Evolutionary conservation across 1,140 invertebrate genomes (phyloP).

Genomic region (Eriosoma lanigerum): DNA sequence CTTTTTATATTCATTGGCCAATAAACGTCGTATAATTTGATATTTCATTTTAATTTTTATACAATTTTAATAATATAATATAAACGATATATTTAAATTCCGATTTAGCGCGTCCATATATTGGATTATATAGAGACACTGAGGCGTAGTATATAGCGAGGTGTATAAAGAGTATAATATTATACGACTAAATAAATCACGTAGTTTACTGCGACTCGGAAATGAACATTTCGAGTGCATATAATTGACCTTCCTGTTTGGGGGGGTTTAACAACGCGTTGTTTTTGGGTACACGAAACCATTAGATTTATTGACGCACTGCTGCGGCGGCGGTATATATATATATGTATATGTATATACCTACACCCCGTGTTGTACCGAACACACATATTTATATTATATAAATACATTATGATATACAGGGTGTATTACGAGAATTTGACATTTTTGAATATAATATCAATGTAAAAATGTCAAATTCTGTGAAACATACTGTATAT

Average conservation of each 20-base stretch:
- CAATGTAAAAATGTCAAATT: too few species aligned
- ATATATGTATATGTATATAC: neutral
- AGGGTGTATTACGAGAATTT: too few species aligned
- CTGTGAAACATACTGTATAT: too few species aligned
- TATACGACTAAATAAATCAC: conserved; percentile 19
- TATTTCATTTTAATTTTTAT: neutral
- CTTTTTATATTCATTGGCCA: neutral
- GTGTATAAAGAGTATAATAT: neutral
- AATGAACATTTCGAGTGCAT: conserved; percentile 11
- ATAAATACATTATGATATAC: too few species aligned
- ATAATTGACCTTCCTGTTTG: conserved; percentile 34
- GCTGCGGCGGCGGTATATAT: neutral
- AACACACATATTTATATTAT: too few species aligned
- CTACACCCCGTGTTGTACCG: too few species aligned
- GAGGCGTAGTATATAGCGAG: neutral
- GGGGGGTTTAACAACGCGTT: conserved; percentile 1
- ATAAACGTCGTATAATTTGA: neutral
- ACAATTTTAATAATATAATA: too few species aligned
- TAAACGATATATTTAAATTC: too few species aligned
- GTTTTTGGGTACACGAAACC: conserved; percentile 5
- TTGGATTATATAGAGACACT: too few species aligned
- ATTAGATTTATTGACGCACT: conserved; percentile 19
- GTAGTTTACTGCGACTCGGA: conserved; percentile 15
- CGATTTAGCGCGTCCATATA: too few species aligned
- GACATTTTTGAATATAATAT: too few species aligned